Evolutionary conservation across 2,888 invertebrate genomes (phyloP).

Genomic region (Parnassius glacialis): DNA sequence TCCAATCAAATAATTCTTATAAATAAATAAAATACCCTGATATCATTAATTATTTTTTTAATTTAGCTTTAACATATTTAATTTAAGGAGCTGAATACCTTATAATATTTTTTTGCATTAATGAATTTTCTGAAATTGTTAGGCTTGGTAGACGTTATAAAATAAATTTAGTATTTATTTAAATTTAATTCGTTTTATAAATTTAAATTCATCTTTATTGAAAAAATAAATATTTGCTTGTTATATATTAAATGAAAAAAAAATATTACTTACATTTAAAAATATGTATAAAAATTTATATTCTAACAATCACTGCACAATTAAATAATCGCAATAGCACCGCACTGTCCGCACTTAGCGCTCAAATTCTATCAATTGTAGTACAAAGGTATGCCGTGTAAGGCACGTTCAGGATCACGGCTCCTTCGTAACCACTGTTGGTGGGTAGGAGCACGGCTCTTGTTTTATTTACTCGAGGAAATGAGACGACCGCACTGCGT

Average conservation of each 20-base stretch:
- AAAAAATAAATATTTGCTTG: background rate
- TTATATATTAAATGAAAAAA: background rate
- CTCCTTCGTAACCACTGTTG: slow-evolving; percentile 25
- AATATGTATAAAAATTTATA: background rate
- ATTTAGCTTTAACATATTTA: too few species aligned
- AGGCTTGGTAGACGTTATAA: background rate
- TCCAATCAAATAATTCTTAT: too few species aligned
- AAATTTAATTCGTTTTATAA: too few species aligned
- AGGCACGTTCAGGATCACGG: slow-evolving; percentile 25
- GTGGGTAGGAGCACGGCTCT: slow-evolving; percentile 16
- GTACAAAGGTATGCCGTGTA: slow-evolving; percentile 7
- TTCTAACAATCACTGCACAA: slow-evolving; percentile 7
- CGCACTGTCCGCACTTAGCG: slow-evolving; percentile 14
- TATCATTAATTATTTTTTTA: too few species aligned
- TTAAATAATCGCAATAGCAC: slow-evolving; percentile 24
- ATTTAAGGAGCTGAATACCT: background rate
- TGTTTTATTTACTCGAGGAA: slow-evolving; percentile 36
- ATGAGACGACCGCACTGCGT: slow-evolving; percentile 22
- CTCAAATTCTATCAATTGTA: slow-evolving; percentile 12
- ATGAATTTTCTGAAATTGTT: background rate
- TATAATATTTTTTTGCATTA: background rate
- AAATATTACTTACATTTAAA: slow-evolving; percentile 4
- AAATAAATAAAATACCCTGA: too few species aligned
- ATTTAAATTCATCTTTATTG: too few species aligned
- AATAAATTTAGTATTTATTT: too few species aligned